Evolutionary conservation across 35 echinoderm and acorn worm species (phyloP).

Genomic region (Lytechinus pictus): DNA sequence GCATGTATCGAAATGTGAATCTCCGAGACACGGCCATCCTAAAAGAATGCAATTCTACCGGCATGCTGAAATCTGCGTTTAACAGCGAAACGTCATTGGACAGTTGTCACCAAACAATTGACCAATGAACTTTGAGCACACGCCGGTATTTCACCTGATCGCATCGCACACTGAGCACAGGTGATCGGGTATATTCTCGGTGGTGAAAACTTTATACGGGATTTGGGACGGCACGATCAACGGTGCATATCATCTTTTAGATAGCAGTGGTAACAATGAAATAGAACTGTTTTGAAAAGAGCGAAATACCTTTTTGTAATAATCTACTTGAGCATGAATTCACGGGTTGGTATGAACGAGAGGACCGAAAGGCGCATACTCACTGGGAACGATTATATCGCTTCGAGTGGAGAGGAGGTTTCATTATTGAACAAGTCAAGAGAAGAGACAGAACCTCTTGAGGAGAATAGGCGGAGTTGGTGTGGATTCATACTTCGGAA

Average conservation of each 20-base stretch:
- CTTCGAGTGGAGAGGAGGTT: neutral
- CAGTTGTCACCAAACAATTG: slow-evolving; percentile 10
- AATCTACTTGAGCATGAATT: neutral
- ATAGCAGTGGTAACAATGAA: neutral
- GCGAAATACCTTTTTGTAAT: neutral
- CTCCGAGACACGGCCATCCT: too few species aligned
- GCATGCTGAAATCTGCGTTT: neutral
- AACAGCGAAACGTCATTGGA: neutral
- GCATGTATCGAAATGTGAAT: too few species aligned
- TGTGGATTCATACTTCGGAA: neutral
- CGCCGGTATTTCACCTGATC: neutral
- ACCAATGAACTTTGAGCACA: neutral
- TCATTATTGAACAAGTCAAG: neutral
- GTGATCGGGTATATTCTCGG: neutral
- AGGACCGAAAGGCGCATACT: neutral
- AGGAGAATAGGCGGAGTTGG: neutral
- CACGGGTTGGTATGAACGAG: neutral
- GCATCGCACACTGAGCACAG: neutral
- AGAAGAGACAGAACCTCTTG: neutral
- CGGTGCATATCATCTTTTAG: neutral
- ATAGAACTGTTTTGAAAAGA: neutral
- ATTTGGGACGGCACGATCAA: neutral
- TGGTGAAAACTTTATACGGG: neutral
- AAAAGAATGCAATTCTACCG: too few species aligned
- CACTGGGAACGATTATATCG: neutral